Evolutionary conservation across 2,888 invertebrate species (phyloP).

Genomic region (Lysandra coridon): DNA sequence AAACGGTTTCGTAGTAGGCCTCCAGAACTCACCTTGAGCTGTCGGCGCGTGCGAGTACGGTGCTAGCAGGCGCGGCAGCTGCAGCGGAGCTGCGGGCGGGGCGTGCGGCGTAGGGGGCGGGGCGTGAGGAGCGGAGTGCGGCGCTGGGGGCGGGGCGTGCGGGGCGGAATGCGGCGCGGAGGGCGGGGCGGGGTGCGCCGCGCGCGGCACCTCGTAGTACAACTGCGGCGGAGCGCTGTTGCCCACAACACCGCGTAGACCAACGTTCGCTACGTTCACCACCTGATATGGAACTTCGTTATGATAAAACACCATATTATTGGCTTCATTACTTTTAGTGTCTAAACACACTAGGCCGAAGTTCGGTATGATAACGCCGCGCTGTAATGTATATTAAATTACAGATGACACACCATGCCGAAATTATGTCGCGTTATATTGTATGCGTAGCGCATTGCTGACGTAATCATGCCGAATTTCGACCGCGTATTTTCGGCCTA

Average conservation of each 20-base stretch:
- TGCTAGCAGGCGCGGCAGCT: constrained; percentile 39
- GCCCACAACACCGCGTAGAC: constrained; percentile 67
- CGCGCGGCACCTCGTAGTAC: constrained; percentile 70
- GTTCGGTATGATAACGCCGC: too few species aligned
- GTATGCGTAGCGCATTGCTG: too few species aligned
- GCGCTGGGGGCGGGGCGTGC: constrained; percentile 63
- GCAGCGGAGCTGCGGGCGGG: constrained; percentile 41
- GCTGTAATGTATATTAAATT: too few species aligned
- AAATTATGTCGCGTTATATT: too few species aligned
- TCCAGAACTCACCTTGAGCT: constrained; percentile 38
- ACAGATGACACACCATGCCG: too few species aligned
- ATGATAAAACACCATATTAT: not conserved
- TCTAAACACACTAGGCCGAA: too few species aligned
- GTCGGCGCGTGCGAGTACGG: constrained; percentile 39
- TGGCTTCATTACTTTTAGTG: too few species aligned
- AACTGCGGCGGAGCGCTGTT: constrained; percentile 72
- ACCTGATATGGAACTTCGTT: constrained; percentile 49
- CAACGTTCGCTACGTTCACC: constrained; percentile 65
- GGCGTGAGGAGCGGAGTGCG: constrained; percentile 47
- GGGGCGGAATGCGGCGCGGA: constrained; percentile 58
- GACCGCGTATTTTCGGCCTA: too few species aligned
- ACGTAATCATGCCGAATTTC: too few species aligned
- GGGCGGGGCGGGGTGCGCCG: constrained; percentile 42
- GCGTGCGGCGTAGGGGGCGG: constrained; percentile 54
- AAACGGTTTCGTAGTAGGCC: too few species aligned